phyloP scores from a whole-genome alignment of 92 coral and sea anemone species.

The Parazoanthus swiftii region DNA sequence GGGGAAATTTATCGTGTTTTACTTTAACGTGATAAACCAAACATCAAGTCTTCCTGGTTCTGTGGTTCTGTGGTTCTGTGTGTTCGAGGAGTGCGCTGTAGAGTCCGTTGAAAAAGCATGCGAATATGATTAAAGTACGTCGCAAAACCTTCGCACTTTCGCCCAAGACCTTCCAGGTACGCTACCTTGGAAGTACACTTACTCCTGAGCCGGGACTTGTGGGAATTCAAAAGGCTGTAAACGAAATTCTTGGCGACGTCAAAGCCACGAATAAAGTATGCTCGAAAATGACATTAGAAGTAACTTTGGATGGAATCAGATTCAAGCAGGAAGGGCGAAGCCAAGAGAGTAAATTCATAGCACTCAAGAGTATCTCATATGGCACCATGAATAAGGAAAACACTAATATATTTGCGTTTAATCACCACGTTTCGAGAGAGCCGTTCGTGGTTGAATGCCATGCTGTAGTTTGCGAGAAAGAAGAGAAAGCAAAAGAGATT shows the following conservation, averaged over 20 bases:
- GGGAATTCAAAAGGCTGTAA: constrained; percentile 82
- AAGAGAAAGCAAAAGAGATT: constrained; percentile 77
- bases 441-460: constrained; percentile 87
- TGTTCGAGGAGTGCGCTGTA: not conserved
- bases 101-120: not conserved
- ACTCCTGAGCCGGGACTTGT: constrained; percentile 77
- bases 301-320: constrained; percentile 72
- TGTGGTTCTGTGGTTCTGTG: not conserved
- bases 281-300: constrained; percentile 77
- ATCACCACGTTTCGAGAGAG: constrained; percentile 83
- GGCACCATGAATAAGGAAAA: constrained; percentile 72
- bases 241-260: constrained; percentile 60
- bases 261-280: constrained; percentile 69
- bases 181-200: constrained; percentile 74
- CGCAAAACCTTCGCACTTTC: constrained; percentile 68
- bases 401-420: constrained; percentile 81
- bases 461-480: constrained; percentile 81
- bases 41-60: not conserved
- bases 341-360: constrained; percentile 55
- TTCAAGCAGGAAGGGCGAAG: constrained; percentile 53
- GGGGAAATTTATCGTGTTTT: not conserved
- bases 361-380: constrained; percentile 81
- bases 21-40: not conserved
- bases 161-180: constrained; percentile 74
- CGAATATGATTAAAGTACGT: constrained; percentile 74